Evolutionary conservation across 2,113 vertebrate genomes (phyloP).

Genomic region (Butorides virescens): DNA sequence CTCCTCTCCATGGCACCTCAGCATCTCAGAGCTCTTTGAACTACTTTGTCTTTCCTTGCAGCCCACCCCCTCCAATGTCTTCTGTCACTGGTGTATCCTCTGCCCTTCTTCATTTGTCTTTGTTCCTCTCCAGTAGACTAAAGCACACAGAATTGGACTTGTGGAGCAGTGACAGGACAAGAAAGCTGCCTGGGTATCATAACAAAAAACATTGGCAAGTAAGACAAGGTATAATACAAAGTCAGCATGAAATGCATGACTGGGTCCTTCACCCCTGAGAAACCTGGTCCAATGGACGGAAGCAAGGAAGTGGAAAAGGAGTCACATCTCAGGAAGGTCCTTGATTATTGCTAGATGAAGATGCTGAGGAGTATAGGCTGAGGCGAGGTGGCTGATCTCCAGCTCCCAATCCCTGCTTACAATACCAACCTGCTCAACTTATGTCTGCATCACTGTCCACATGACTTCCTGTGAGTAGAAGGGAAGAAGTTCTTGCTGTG

Average conservation of each 20-base stretch:
- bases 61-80: neutral
- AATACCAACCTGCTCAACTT: neutral
- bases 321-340: neutral
- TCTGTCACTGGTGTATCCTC: neutral
- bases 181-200: neutral
- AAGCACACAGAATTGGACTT: neutral
- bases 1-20: neutral
- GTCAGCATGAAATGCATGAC: neutral
- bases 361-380: neutral
- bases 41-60: neutral
- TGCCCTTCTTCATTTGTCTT: neutral
- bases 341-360: neutral
- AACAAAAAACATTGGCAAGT: neutral
- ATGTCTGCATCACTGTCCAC: neutral
- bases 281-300: neutral
- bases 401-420: neutral
- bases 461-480: neutral
- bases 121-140: neutral
- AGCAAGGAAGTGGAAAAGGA: neutral
- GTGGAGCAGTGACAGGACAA: neutral
- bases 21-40: neutral
- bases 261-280: neutral
- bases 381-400: neutral
- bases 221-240: neutral
- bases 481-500: neutral